Percentiles rank a stretch among this genome's conserved stretches.
phyloP scores from a whole-genome alignment of 1,140 invertebrate genomes.

The Alviniconcha marisindica region DNA sequence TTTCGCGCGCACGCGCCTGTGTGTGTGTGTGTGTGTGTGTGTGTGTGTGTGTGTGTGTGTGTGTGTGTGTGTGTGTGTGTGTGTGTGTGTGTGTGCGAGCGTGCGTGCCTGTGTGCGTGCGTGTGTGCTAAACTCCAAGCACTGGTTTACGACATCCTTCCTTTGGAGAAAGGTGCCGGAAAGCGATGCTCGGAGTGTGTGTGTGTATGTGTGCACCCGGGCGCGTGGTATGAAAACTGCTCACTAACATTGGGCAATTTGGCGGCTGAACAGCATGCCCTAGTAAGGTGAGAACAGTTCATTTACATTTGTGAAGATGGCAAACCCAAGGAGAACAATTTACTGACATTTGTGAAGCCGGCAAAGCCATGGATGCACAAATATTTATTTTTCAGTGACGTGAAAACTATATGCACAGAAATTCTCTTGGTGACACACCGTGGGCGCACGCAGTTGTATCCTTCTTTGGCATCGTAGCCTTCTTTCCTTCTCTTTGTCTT shows the following conservation, averaged over 20 bases:
- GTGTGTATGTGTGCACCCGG: not conserved
- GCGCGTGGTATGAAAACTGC: not conserved
- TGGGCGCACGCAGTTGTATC: no score
- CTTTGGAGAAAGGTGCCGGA: not conserved
- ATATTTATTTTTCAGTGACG: no score
- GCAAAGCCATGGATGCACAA: not conserved
- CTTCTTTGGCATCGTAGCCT: no score
- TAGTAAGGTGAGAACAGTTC: not conserved
- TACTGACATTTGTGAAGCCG: not conserved
- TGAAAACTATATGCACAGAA: no score
- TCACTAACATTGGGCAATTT: not conserved
- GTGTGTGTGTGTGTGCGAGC: not conserved
- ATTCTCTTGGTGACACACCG: no score
- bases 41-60: conserved; percentile 14
- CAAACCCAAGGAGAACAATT: not conserved
- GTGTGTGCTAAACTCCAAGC: not conserved
- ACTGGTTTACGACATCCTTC: not conserved
- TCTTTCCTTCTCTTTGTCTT: no score
- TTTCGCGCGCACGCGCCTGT: no score
- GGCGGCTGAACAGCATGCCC: not conserved
- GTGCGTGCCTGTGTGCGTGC: not conserved
- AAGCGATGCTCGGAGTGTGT: not conserved
- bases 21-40: not conserved
- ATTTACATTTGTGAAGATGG: no score
- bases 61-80: conserved; percentile 17